Conservation (phyloP, 2,888 invertebrate genomes). For the Tachina grossa region DNA sequence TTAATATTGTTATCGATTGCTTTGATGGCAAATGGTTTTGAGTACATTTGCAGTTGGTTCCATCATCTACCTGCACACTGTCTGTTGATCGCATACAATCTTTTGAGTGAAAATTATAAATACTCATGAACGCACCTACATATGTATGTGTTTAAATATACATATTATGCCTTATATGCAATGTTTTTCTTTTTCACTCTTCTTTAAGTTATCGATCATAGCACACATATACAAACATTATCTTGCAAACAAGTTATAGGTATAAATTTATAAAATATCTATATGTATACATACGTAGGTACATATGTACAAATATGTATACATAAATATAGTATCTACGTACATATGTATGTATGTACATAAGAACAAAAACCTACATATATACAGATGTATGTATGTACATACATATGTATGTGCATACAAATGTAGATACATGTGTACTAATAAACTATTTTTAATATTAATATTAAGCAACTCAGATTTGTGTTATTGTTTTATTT, state of each 20-base stretch:
- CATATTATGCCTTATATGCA: not conserved
- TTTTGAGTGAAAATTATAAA: slow-evolving; percentile 42
- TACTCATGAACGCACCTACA: not conserved
- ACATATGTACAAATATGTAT: not conserved
- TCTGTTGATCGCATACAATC: not conserved
- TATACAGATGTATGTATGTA: not conserved
- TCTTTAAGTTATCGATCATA: slow-evolving; percentile 21
- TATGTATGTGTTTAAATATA: slow-evolving; percentile 1
- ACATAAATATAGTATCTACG: not conserved
- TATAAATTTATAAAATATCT: not conserved
- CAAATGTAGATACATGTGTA: not conserved
- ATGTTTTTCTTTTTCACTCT: slow-evolving; percentile 14
- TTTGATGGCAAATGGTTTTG: slow-evolving; percentile 54
- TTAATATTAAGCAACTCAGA: slow-evolving; percentile 8
- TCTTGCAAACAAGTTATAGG: slow-evolving; percentile 32
- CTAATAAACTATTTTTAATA: not conserved
- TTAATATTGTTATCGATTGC: slow-evolving; percentile 68
- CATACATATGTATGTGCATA: not conserved
- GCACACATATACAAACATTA: not conserved
- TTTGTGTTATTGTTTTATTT: slow-evolving; percentile 32
- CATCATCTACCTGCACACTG: not conserved
- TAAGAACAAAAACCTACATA: not conserved
- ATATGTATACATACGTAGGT: too few relatives aligned
- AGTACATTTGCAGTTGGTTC: slow-evolving; percentile 37
- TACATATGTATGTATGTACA: not conserved